Conservation (phyloP, 2,113 vertebrate genomes). For the Alethe castanea region DNA sequence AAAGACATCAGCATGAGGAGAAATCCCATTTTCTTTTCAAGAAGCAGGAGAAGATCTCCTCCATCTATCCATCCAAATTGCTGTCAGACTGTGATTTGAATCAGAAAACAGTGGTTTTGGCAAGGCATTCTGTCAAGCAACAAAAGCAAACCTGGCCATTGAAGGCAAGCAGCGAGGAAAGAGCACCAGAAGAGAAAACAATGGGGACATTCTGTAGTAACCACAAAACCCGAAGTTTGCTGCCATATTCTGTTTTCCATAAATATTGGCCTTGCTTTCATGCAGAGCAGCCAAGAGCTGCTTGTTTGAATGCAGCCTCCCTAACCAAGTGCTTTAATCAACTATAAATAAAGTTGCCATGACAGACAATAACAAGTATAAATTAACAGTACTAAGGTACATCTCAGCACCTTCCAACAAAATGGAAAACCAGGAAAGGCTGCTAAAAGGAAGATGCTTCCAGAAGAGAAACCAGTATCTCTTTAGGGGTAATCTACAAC, state of each 20-base stretch:
- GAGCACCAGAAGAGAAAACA: slow-evolving; percentile 20
- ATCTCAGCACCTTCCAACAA: not conserved
- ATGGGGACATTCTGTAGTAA: slow-evolving; percentile 52
- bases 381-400: not conserved
- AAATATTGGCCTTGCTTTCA: not conserved
- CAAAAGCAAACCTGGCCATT: slow-evolving; percentile 43
- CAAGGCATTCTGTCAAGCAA: not conserved
- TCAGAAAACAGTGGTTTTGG: slow-evolving; percentile 25
- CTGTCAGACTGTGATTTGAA: not conserved
- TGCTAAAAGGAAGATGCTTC: not conserved
- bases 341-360: not conserved
- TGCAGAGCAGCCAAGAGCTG: slow-evolving; percentile 20
- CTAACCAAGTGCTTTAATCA: slow-evolving; percentile 6
- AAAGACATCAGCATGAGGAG: not conserved
- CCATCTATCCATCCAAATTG: not conserved
- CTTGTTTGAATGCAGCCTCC: not conserved
- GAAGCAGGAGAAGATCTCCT: not conserved
- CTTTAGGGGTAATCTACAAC: not conserved
- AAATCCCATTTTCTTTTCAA: not conserved
- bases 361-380: slow-evolving; percentile 5
- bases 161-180: not conserved
- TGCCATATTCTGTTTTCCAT: slow-evolving; percentile 47
- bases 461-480: not conserved
- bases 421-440: not conserved
- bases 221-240: slow-evolving; percentile 22